Base-by-base conservation (phyloP, 2,113 vertebrate species). In the Perca schrenkii region DNA sequence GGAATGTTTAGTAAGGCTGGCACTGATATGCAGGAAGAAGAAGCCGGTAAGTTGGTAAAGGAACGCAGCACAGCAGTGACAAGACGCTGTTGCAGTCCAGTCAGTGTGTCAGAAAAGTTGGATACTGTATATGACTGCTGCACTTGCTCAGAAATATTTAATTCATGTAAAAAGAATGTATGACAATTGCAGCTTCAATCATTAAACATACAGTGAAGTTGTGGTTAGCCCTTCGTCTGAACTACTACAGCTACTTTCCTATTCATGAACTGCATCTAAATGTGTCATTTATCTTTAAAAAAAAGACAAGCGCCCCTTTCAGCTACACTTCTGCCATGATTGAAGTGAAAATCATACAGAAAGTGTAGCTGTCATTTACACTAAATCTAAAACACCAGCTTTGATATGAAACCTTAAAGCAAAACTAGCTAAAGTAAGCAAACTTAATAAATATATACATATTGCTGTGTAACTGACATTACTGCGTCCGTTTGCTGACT, bases 1-100 rank as follows among this genome's bases (percentile, higher is more conserved):
- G 73, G 64, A 86, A 89, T 86, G 79, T 93, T 94, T 94, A 93
- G 88, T 83, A 75, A 74, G 14, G 47, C 67, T 79, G 63, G 68
- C 43, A 52, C 68, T 79, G 77, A 84, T 85, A 89, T 31, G 40
- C 40, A 36, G 28, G 25, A 47, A 12, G 34, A 25, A 56, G 54
- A 70, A 43, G 4, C 8, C 11, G 4, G 62, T 31, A 61, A 54
- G 82, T 28, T 61, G 53, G 54, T 46, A 21, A 34, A 52, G 19
- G 13, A 57, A 60, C n/a, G n/a, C 22, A 50, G 22, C 17, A 21
- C 11, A 52, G 31, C 25, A 21, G 54, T 22, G 69, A 58, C 54
- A 6, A 43, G 68, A 62, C 0, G 1, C 19, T 19, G 62, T 46
- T 57, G 16, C 34, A 17, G 74, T 67, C 66, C 65, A 8, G 54